phyloP scores from a whole-genome alignment of 2,113 vertebrate genomes.

The Poeciliopsis occidentalis region DNA sequence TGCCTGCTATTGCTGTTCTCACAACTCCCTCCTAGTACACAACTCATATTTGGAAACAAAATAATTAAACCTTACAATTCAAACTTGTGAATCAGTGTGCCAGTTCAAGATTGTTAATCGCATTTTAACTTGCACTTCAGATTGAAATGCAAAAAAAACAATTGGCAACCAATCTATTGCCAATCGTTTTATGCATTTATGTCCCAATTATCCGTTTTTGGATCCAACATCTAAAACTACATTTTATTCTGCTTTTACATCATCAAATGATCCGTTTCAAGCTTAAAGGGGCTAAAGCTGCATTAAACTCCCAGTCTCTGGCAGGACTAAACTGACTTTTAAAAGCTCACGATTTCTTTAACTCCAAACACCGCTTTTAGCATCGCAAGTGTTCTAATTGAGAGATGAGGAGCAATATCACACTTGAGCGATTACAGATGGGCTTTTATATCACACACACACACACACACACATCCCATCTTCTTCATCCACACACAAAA shows the following conservation, averaged over 20 bases:
- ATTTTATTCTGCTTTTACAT: background rate
- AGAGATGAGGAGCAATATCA: slow-evolving; percentile 74
- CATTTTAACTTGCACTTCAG: background rate
- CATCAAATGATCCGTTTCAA: slow-evolving; percentile 19
- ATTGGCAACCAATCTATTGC: slow-evolving; percentile 20
- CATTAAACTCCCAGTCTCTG: background rate
- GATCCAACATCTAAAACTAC: slow-evolving; percentile 7
- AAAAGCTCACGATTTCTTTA: slow-evolving; percentile 27
- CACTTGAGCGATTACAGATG: slow-evolving; percentile 71
- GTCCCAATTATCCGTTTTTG: background rate
- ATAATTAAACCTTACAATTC: no score
- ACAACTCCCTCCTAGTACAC: no score
- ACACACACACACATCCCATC: slow-evolving; percentile 2
- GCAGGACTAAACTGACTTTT: slow-evolving; percentile 37
- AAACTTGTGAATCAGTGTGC: no score
- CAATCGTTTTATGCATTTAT: background rate
- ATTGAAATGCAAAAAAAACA: background rate
- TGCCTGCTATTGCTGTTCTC: no score
- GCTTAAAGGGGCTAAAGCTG: slow-evolving; percentile 9
- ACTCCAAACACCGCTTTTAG: slow-evolving; percentile 32
- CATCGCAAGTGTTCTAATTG: slow-evolving; percentile 63
- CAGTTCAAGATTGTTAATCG: no score
- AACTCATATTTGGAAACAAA: no score
- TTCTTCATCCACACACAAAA: slow-evolving; percentile 42
- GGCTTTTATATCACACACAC: slow-evolving; percentile 46